Evolutionary conservation across 2,888 invertebrate genomes (phyloP).

Genomic region (Strigamia transsilvanica): DNA sequence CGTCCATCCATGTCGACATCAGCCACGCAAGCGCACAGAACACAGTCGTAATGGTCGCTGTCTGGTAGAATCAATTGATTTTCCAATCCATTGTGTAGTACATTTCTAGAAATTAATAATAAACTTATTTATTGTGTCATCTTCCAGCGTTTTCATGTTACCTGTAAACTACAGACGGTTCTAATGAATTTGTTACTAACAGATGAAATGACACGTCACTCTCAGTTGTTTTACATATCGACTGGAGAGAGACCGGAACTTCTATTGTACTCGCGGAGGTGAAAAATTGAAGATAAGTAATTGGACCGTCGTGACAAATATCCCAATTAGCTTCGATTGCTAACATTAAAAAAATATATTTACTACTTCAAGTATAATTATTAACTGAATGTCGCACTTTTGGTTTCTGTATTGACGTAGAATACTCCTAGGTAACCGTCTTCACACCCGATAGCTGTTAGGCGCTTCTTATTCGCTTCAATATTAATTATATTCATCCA

Average conservation of each 20-base stretch:
- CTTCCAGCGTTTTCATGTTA: slow-evolving; percentile 59
- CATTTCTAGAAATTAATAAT: slow-evolving; percentile 59
- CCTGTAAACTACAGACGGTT: slow-evolving; percentile 71
- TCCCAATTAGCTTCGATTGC: slow-evolving; percentile 67
- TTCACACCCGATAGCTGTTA: slow-evolving; percentile 71
- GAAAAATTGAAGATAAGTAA: slow-evolving; percentile 70
- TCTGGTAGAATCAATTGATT: slow-evolving; percentile 62
- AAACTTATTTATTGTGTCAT: neutral
- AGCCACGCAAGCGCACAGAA: slow-evolving; percentile 71
- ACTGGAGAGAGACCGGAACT: slow-evolving; percentile 59
- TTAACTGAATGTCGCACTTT: neutral
- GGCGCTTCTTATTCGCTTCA: slow-evolving; percentile 65
- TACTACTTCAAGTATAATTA: neutral
- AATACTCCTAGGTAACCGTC: slow-evolving; percentile 70
- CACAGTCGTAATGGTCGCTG: slow-evolving; percentile 70
- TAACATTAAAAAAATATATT: slow-evolving; percentile 55
- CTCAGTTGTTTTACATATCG: slow-evolving; percentile 54
- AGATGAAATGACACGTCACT: slow-evolving; percentile 67
- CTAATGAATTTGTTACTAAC: slow-evolving; percentile 69
- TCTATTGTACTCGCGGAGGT: slow-evolving; percentile 59
- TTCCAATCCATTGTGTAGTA: slow-evolving; percentile 61
- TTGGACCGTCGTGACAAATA: slow-evolving; percentile 68
- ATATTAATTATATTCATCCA: slow-evolving; percentile 61
- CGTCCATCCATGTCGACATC: slow-evolving; percentile 77
- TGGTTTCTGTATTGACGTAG: slow-evolving; percentile 64